Percentiles rank a stretch among this genome's conserved stretches.
phyloP scores from a whole-genome alignment of 2,888 invertebrate genomes.

The Ecdyonurus torrentis region DNA sequence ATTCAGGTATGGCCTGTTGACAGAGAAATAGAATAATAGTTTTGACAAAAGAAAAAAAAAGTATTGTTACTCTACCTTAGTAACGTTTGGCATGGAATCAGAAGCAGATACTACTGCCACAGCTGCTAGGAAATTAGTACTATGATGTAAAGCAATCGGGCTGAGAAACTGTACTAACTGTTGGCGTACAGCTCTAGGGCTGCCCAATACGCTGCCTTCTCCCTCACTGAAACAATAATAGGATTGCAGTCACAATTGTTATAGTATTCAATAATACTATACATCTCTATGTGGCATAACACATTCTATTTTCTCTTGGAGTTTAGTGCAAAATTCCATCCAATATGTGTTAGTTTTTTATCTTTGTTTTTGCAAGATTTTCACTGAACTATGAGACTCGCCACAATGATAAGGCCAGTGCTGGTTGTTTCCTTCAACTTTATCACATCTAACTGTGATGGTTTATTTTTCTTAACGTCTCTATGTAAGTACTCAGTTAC shows the following conservation, averaged over 20 bases:
- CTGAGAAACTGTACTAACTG: constrained; percentile 66
- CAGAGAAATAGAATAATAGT: constrained; percentile 5
- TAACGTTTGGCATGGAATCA: not conserved
- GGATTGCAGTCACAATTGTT: too few relatives aligned
- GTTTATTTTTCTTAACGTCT: too few relatives aligned
- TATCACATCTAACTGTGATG: not conserved
- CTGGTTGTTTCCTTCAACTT: too few relatives aligned
- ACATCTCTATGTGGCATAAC: too few relatives aligned
- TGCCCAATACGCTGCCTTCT: constrained; percentile 35
- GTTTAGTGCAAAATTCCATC: too few relatives aligned
- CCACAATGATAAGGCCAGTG: too few relatives aligned
- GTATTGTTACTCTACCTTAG: not conserved
- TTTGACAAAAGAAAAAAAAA: not conserved
- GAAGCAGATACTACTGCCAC: constrained; percentile 42
- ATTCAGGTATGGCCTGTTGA: constrained; percentile 39
- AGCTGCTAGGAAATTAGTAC: constrained; percentile 61
- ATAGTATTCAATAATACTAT: too few relatives aligned
- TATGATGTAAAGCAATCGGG: constrained; percentile 69
- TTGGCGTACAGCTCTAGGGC: constrained; percentile 51
- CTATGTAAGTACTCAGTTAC: constrained; percentile 7
- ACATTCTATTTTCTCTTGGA: too few relatives aligned
- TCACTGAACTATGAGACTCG: too few relatives aligned
- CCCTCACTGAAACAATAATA: constrained; percentile 32
- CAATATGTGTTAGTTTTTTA: too few relatives aligned
- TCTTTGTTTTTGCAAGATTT: too few relatives aligned